Percentiles rank a stretch among this genome's conserved stretches.
Conservation (phyloP, 2,888 invertebrate genomes). For the Pseudoips prasinana region DNA sequence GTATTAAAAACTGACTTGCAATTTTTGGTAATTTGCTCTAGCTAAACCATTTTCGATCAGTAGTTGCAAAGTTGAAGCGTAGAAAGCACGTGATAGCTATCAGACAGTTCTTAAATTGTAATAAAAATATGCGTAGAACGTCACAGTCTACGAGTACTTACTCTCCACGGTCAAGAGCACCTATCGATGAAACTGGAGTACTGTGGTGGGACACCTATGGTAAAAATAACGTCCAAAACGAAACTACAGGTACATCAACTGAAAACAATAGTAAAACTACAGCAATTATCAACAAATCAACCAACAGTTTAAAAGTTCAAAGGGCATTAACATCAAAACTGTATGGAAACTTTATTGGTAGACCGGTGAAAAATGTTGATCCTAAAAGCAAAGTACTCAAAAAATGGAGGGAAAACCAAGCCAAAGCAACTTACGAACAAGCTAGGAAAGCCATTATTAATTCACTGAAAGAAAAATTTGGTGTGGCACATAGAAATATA, state of each 20-base stretch:
- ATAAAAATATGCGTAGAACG: too few species aligned
- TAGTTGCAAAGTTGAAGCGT: constrained; percentile 19
- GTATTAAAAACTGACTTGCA: constrained; percentile 43
- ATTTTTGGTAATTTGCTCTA: constrained; percentile 22
- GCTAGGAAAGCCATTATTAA: constrained; percentile 67
- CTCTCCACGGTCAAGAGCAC: constrained; percentile 64
- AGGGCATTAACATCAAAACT: constrained; percentile 36
- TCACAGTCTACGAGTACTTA: too few species aligned
- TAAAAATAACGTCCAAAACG: constrained; percentile 21
- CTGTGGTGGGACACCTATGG: constrained; percentile 62
- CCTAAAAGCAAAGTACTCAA: constrained; percentile 61
- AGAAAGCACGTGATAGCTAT: constrained; percentile 16
- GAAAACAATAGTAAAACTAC: constrained; percentile 11
- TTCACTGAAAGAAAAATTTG: constrained; percentile 71
- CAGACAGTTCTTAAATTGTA: too few species aligned
- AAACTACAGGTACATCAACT: constrained; percentile 19
- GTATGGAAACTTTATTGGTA: constrained; percentile 32
- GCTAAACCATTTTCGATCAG: constrained; percentile 27
- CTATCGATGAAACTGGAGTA: constrained; percentile 53
- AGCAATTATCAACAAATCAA: constrained; percentile 45
- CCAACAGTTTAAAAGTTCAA: constrained; percentile 32
- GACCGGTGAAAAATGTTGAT: constrained; percentile 31
- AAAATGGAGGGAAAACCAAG: constrained; percentile 66
- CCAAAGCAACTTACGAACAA: constrained; percentile 60
- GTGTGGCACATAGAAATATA: constrained; percentile 39